Base-by-base conservation (phyloP, 2,888 invertebrate species). In the Pammene aurita region DNA sequence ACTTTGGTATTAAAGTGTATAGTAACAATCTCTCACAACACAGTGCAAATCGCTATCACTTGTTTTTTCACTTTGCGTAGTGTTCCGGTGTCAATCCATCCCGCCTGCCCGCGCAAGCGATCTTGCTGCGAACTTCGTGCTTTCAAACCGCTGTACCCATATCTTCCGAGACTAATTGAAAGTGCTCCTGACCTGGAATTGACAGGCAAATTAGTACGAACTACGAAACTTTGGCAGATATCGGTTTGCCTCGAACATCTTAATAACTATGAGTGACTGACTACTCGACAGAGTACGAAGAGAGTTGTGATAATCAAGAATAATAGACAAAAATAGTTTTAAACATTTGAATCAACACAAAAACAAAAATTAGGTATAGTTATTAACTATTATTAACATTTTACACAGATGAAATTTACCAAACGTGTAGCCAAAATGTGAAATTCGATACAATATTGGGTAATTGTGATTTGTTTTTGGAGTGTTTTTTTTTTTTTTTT, bases 181-280 rank as follows among this genome's bases (percentile, higher is more conserved):
- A 93, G 84, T 92, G 91, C 80, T 93, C 93, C 81, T 93, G 93
- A 84, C 92, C 93, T 93, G 89, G 75, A 91, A 90, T 71, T 73
- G 72, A 76, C 73, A 66, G 48, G 48, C 35, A 62, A 71, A 73
- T 76, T 54, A 74, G 74, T 70, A 64, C 46, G 44, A 57, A 67
- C 26, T 62, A 54, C 38, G 5, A 63, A 62, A 66, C 34, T 38
- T 58, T 14, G 6, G 46, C 35, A 26, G 35, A 7, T 26, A 26
- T 50, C 63, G 16, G 62, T 60, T 66, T 50, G 46, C 54, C 7
- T 18, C 14, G 14, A 44, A 61, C 14, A 41, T 13, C 46, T n/a
- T 46, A 46, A 9, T 38, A 9, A 7, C 4, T 38, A 38, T 4
- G 4, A 2, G 4, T 26, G 26, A 26, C 2, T 26, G 26, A 26